Evolutionary conservation across 2,113 vertebrate genomes (phyloP).

Genomic region (Carassius gibelio): DNA sequence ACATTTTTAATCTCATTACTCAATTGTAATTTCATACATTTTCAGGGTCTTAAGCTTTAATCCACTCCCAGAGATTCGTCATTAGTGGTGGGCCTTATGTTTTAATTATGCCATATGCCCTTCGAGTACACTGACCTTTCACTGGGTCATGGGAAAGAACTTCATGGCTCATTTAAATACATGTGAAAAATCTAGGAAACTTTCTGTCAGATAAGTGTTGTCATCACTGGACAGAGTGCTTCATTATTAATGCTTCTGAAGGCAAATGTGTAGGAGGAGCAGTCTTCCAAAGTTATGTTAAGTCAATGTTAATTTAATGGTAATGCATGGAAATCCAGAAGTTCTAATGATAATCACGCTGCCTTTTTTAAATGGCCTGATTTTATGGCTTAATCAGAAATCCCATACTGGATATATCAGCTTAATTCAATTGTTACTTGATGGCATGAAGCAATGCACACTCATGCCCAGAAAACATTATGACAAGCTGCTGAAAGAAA

Average conservation of each 20-base stretch:
- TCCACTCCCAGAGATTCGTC: conserved; percentile 44
- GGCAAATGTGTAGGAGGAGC: conserved; percentile 22
- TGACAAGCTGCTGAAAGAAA: not conserved
- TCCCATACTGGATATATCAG: not conserved
- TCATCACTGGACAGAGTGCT: conserved; percentile 36
- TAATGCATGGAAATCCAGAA: conserved; percentile 41
- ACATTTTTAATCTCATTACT: conserved; percentile 30
- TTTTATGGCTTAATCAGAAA: conserved; percentile 23
- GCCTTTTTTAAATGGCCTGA: conserved; percentile 17
- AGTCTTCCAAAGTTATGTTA: conserved; percentile 30
- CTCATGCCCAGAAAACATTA: not conserved
- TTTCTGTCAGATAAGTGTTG: conserved; percentile 37
- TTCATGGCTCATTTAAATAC: conserved; percentile 46
- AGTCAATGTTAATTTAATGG: conserved; percentile 40
- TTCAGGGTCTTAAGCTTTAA: conserved; percentile 33
- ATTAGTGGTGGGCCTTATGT: conserved; percentile 36
- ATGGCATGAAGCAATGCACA: not conserved
- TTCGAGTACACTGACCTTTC: conserved; percentile 46
- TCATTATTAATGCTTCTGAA: conserved; percentile 29
- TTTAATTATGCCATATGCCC: conserved; percentile 52
- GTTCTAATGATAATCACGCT: conserved; percentile 13
- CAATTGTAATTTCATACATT: conserved; percentile 38
- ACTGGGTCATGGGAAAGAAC: conserved; percentile 15
- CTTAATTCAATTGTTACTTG: conserved; percentile 23
- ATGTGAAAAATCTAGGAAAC: conserved; percentile 19